phyloP scores from a whole-genome alignment of 1,140 invertebrate genomes.

The Chrysomallon squamiferum region DNA sequence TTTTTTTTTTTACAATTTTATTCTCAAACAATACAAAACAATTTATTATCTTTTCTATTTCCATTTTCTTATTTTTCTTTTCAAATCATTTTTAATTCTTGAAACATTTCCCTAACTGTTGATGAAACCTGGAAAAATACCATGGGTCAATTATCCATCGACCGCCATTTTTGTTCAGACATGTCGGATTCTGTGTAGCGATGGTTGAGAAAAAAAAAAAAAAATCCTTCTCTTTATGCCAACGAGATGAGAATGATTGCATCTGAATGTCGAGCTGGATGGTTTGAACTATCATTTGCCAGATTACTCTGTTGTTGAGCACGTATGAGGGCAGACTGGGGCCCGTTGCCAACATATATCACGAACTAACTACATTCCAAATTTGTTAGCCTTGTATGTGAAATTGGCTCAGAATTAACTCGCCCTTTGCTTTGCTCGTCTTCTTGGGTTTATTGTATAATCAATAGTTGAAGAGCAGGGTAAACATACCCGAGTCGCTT shows the following conservation, averaged over 20 bases:
- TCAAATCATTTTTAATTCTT: no score
- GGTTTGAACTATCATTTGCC: slow-evolving; percentile 2
- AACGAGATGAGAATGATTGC: neutral
- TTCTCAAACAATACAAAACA: no score
- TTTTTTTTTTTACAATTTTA: no score
- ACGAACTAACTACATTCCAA: slow-evolving; percentile 13
- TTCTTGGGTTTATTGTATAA: slow-evolving; percentile 19
- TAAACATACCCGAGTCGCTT: slow-evolving; percentile 28
- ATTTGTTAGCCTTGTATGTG: slow-evolving; percentile 5
- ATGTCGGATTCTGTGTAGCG: no score
- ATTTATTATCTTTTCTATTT: no score
- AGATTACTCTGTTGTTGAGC: slow-evolving; percentile 3
- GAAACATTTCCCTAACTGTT: no score
- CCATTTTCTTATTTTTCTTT: no score
- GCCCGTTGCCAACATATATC: neutral
- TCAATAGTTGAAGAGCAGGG: slow-evolving; percentile 30
- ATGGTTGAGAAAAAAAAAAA: no score
- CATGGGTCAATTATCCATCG: no score
- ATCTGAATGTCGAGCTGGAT: slow-evolving; percentile 6
- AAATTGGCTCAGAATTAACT: slow-evolving; percentile 9
- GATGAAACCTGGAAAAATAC: no score
- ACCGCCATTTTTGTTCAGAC: no score
- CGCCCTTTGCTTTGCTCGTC: neutral
- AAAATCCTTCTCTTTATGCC: no score
- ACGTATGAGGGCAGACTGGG: neutral